Evolutionary conservation across 2,113 vertebrate species (phyloP), one percentile per base, ranked within the genome.

Genomic region (Tapirus terrestris): DNA sequence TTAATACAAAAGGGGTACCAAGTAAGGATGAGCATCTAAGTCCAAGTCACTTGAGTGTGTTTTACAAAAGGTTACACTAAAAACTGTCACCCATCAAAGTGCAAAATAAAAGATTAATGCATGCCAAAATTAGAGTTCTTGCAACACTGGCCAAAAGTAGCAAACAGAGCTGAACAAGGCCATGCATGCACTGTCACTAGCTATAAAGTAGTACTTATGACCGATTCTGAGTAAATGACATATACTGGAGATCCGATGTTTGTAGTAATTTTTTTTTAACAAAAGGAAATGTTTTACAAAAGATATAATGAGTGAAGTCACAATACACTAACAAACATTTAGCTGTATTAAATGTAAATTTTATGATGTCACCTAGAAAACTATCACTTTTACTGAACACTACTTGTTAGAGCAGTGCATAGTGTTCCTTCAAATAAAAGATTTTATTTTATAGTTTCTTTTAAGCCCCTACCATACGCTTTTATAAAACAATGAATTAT

Each of bases 1-100:
- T 98, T 98, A 98, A 98, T 98, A 98, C 61, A 98, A 98, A 97
- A 94, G 87, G 92, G 97, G 94, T 97, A 98, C 97, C 98, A 98
- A 96, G 56, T 94, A 61, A 80, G 93, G 96, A 96, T 97, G 97
- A 98, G 98, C 97, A 98, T 98, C 94, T 97, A 98, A 96, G 97
- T 98, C 97, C 97, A 98, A 98, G 97, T 13, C 73, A 97, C 90
- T 98, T 95, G 97, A 98, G 94, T 97, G 95, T 94, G 95, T 98
- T 96, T 95, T 92, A 98, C 92, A 94, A 98, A 93, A 98, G 96
- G 95, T 98, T 97, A 98, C 91, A 94, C 94, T 98, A 98, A 97
- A 98, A 98, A 96, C 97, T 97, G 96, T 98, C 95, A 98, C 98
- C 97, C 98, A 99, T 97, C 97, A 98, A 98, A 89, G 98, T 99